Conservation (phyloP, 2,888 invertebrate genomes). For the Leptopterna dolabrata region DNA sequence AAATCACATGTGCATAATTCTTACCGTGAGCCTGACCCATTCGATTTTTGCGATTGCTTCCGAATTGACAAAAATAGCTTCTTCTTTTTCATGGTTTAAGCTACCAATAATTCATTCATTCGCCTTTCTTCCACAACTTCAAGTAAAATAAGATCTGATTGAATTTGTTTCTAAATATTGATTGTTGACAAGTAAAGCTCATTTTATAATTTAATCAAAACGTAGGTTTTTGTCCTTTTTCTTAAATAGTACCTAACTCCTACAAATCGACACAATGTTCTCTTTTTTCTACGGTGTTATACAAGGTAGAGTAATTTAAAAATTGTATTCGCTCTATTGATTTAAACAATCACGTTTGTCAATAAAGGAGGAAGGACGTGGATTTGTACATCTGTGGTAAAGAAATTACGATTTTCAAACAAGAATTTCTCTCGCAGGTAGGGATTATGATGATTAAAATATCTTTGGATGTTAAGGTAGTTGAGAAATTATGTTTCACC, state of each 20-base stretch:
- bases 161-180: slow-evolving; percentile 25
- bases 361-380: neutral
- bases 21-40: neutral
- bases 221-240: neutral
- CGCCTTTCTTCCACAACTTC: neutral
- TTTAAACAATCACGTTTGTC: neutral
- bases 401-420: neutral
- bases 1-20: neutral
- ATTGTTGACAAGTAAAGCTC: slow-evolving; percentile 52
- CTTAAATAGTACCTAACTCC: neutral
- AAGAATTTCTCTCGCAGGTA: too few relatives aligned
- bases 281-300: neutral
- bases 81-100: slow-evolving; percentile 5
- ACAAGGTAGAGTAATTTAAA: neutral
- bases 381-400: neutral
- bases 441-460: too few relatives aligned
- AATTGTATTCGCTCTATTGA: neutral
- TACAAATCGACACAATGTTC: slow-evolving; percentile 13
- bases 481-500: neutral
- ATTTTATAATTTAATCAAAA: slow-evolving; percentile 41
- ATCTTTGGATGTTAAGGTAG: neutral
- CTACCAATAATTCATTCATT: slow-evolving; percentile 32
- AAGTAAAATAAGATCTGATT: slow-evolving; percentile 44
- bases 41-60: slow-evolving; percentile 23
- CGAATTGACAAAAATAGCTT: slow-evolving; percentile 49